Conservation (phyloP, 1,140 invertebrate species). For the Piezodorus guildinii region DNA sequence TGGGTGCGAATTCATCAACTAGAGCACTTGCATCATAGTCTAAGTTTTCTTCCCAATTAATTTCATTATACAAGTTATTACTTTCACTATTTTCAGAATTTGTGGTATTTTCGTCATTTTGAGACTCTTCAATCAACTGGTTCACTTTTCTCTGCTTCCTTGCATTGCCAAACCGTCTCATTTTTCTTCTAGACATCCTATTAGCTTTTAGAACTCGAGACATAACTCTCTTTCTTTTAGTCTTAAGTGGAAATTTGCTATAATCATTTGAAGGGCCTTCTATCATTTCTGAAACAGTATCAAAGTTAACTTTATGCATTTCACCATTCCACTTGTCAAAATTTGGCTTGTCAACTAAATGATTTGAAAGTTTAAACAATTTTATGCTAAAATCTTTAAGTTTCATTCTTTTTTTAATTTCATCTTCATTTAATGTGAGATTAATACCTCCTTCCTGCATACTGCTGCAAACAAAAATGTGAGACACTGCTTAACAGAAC, state of each 20-base stretch:
- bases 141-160: neutral
- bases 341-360: neutral
- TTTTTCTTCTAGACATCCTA: neutral
- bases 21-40: slow-evolving; percentile 15
- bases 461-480: too few relatives aligned
- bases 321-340: neutral
- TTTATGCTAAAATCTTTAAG: slow-evolving; percentile 5
- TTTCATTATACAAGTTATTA: slow-evolving; percentile 19
- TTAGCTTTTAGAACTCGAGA: neutral
- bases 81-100: slow-evolving; percentile 23
- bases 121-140: neutral
- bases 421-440: slow-evolving; percentile 2
- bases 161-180: neutral
- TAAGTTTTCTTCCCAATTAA: slow-evolving; percentile 24
- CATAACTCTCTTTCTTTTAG: neutral
- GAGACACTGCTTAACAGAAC: too few relatives aligned
- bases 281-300: slow-evolving; percentile 5
- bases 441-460: slow-evolving; percentile 5
- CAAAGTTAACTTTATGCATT: neutral
- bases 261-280: neutral
- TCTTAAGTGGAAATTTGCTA: neutral
- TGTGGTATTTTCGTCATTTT: slow-evolving; percentile 22
- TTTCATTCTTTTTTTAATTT: neutral
- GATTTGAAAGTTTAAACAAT: neutral
- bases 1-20: slow-evolving; percentile 23